A percentile compares a stretch with the other conserved stretches of the same genome.
Evolutionary conservation across 2,113 vertebrate species (phyloP).

Genomic region (Aptenodytes patagonicus): DNA sequence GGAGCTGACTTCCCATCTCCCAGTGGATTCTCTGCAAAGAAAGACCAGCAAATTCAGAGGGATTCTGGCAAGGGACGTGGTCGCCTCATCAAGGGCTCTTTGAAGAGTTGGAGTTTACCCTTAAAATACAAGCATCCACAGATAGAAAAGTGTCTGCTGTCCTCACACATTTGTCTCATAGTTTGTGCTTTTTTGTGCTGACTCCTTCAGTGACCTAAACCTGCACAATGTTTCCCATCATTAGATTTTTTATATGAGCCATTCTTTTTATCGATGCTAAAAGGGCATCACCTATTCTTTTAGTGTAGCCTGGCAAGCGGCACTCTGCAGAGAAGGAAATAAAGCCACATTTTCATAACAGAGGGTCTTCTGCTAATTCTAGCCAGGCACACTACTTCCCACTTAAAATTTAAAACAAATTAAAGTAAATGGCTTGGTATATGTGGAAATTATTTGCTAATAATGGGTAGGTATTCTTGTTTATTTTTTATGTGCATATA

Average conservation of each 20-base stretch:
- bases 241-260: neutral
- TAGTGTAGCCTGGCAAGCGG: neutral
- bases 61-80: neutral
- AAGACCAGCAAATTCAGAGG: neutral
- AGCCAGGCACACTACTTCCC: neutral
- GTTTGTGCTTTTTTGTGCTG: neutral
- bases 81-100: neutral
- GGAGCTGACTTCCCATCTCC: neutral
- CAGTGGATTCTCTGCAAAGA: neutral
- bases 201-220: neutral
- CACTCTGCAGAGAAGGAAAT: neutral
- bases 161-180: neutral
- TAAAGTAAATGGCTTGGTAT: slow-evolving; percentile 5
- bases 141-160: neutral
- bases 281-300: neutral
- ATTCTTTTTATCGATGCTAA: neutral
- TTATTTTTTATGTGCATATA: slow-evolving; percentile 57
- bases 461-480: slow-evolving; percentile 30
- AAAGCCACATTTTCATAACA: neutral
- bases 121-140: neutral
- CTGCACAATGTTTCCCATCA: neutral
- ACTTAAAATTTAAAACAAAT: slow-evolving; percentile 20
- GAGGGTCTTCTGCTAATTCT: neutral
- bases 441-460: slow-evolving; percentile 35
- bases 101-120: neutral